phyloP scores from a whole-genome alignment of 2,888 invertebrate genomes.

The Caradrina clavipalpis region DNA sequence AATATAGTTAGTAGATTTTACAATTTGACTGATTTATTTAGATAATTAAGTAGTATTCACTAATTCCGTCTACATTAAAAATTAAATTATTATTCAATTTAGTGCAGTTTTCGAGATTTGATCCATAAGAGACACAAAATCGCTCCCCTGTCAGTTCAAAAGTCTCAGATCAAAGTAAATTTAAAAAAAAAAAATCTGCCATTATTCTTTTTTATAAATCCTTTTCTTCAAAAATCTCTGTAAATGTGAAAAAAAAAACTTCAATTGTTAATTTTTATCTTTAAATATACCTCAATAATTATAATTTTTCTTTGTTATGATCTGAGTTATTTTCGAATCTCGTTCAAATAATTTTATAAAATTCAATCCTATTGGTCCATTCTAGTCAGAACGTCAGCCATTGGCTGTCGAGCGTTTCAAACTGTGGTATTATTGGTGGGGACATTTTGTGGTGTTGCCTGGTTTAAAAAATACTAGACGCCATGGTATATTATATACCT shows the following conservation, averaged over 20 bases:
- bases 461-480: not conserved
- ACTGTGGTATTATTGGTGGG: constrained; percentile 71
- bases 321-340: constrained; percentile 67
- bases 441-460: constrained; percentile 30
- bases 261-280: not conserved
- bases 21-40: constrained; percentile 50
- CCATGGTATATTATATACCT: too few relatives aligned
- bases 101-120: constrained; percentile 13
- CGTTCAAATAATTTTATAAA: constrained; percentile 40
- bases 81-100: constrained; percentile 20
- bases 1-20: constrained; percentile 48
- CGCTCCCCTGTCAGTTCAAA: constrained; percentile 51
- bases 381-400: constrained; percentile 56
- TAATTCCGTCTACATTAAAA: constrained; percentile 48
- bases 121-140: constrained; percentile 52
- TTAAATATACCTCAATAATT: constrained; percentile 31
- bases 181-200: not conserved
- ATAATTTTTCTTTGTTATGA: constrained; percentile 44
- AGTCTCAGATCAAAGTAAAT: constrained; percentile 5
- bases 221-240: not conserved
- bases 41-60: constrained; percentile 38
- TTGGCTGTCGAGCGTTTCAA: constrained; percentile 63
- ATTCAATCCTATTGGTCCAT: constrained; percentile 41
- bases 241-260: not conserved
- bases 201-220: not conserved